Conservation (phyloP, 2,888 invertebrate species). For the Pharmacophagus antenor region DNA sequence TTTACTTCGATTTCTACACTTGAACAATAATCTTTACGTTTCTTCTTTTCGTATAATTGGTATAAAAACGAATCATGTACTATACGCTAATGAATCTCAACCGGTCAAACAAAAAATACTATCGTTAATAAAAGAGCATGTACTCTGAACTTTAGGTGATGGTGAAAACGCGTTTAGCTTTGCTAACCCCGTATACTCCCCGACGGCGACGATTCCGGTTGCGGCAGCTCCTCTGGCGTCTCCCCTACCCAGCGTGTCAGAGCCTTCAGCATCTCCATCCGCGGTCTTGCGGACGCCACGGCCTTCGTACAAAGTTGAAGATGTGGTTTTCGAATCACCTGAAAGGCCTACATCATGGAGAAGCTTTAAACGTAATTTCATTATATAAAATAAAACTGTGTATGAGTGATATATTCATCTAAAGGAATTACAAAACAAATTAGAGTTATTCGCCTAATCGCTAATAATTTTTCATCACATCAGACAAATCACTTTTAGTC, state of each 20-base stretch:
- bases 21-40: no score
- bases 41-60: no score
- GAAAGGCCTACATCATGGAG: conserved; percentile 71
- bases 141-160: conserved; percentile 1
- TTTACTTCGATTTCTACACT: no score
- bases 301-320: conserved; percentile 87
- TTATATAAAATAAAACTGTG: background rate
- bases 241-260: conserved; percentile 40
- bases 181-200: conserved; percentile 92
- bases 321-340: conserved; percentile 85
- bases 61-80: no score
- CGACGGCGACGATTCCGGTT: conserved; percentile 68
- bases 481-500: no score
- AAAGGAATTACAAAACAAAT: background rate
- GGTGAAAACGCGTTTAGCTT: conserved; percentile 83
- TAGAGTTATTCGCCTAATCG: no score
- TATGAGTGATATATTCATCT: background rate
- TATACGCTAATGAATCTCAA: no score
- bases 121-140: background rate
- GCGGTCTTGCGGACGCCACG: conserved; percentile 63
- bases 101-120: no score
- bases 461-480: no score
- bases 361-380: conserved; percentile 62
- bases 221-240: conserved; percentile 42
- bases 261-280: conserved; percentile 48